Conservation (phyloP, 2,797 vertebrate genomes). For the Gymnocypris eckloni region DNA sequence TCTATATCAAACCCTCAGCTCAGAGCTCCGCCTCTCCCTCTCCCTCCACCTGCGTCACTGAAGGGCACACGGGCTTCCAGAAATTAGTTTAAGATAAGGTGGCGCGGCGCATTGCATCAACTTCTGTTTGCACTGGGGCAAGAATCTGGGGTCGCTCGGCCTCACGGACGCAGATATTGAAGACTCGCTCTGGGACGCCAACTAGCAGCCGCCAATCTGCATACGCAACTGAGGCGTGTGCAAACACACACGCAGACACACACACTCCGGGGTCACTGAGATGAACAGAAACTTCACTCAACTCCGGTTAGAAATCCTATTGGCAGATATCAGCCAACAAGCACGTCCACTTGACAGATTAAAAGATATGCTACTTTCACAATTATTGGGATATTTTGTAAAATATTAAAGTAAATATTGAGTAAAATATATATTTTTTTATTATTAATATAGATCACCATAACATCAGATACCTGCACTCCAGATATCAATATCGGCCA, state of each 20-base stretch:
- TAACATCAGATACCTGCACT: not conserved
- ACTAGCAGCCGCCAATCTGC: conserved; percentile 28
- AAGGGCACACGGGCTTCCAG: conserved; percentile 42
- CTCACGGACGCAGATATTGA: conserved; percentile 1
- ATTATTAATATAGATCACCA: not conserved
- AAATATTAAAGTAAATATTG: conserved; percentile 3
- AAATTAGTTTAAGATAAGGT: conserved; percentile 55
- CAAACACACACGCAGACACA: conserved; percentile 1
- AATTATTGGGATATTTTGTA: not conserved
- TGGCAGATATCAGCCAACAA: not conserved
- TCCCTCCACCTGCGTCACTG: conserved; percentile 57
- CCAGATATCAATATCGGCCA: not conserved
- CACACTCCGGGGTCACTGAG: not conserved
- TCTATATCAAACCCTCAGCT: not conserved
- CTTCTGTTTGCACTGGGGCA: conserved; percentile 56
- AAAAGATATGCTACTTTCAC: not conserved
- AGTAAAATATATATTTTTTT: not conserved
- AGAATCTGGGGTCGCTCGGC: conserved; percentile 16
- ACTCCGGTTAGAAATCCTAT: not conserved
- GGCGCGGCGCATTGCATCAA: conserved; percentile 45
- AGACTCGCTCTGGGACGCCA: conserved; percentile 9
- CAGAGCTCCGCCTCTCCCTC: not conserved
- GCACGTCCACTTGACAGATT: not conserved
- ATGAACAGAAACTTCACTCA: not conserved
- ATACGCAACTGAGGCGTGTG: conserved; percentile 1